Base-by-base conservation (phyloP, 2,113 vertebrate species). In the Catharus fuscescens region DNA sequence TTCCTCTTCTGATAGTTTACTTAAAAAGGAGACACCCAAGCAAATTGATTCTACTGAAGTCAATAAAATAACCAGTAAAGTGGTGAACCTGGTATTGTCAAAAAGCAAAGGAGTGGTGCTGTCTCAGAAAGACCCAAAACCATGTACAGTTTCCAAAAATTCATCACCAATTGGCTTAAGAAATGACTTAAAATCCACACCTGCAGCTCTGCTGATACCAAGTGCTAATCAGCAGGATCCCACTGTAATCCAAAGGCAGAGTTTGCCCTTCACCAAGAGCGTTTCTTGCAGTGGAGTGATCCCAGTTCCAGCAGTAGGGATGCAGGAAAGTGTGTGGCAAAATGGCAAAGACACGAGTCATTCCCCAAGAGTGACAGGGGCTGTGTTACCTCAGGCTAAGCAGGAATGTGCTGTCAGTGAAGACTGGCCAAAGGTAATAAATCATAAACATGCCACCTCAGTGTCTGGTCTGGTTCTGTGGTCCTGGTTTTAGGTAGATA, bases 361-460 rank as follows among this genome's bases (percentile, higher is more conserved):
- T 87, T 95, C 96, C 96, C 74, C 91, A 61, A 86, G 71, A 84
- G 87, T 95, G 97, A 76, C 95, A 88, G 73, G 74, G 93, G 44
- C 96, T 95, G 77, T 78, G 96, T 96, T 95, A n/a, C 74, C 72
- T 34, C 86, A 79, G 48, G 34, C 26, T 69, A 38, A 88, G 88
- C 96, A 96, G 29, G 96, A 94, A 44, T 70, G 79, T 96, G 88
- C 92, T 97, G 65, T 88, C 93, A 91, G 86, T 96, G 96, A 96
- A 78, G 94, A 97, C 90, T 93, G 97, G 80, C 93, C 92, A 95
- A 97, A 98, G 98, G 98, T 98, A 98, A 98, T 85, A n/a, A 71
- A 56, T 47, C 19, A 23, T 60, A 83, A 91, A 69, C 13, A 0
- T 66, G 36, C 56, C 42, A 12, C 28, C 54, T 79, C 56, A 32